Evolutionary conservation across 2,113 vertebrate genomes (phyloP), one percentile per base, ranked within the genome.

Genomic region (Rhizomys pruinosus): DNA sequence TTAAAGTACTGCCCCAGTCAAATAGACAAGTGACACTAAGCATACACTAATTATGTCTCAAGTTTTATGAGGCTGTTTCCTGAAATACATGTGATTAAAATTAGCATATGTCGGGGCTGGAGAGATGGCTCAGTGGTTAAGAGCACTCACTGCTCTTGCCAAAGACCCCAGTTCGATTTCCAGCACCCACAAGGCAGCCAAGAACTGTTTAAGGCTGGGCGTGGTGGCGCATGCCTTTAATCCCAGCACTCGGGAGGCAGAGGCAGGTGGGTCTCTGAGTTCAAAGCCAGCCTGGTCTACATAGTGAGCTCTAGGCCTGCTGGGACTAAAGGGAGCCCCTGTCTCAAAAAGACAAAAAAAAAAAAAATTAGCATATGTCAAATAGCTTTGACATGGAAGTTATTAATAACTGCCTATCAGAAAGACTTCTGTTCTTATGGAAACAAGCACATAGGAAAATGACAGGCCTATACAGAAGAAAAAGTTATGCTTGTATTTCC

Each of bases 361-460:
- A 91, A 87, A 78, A 29, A 52, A 52, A 6, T 11, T 11, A 52
- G 47, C 47, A 52, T 52, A 52, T 52, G 47, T 52, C 47, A 52
- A 52, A 52, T 52, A 52, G 47, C 47, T 52, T 52, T 86, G 16
- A 61, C 17, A 77, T 74, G 9, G 9, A 59, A n/a, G 22, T 90
- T 90, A 16, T 72, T 94, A 77, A 68, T n/a, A 72, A 84, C 64
- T 79, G 5, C 44, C 27, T 72, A 71, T 73, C 57, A 92, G 59
- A 63, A 81, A 81, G 59, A 9, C 11, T 89, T 92, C 39, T 97
- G 7, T 29, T 85, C 23, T 88, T 44, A 92, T 73, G 52, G 74
- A 96, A 95, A 94, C 84, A 79, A 95, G 57, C 12, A 87, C 29
- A 85, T 32, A 6, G 64, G 73, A 80, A 92, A 90, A 94, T 55